Evolutionary conservation across 2,888 invertebrate species (phyloP).

Genomic region (Agriopis aurantiaria): DNA sequence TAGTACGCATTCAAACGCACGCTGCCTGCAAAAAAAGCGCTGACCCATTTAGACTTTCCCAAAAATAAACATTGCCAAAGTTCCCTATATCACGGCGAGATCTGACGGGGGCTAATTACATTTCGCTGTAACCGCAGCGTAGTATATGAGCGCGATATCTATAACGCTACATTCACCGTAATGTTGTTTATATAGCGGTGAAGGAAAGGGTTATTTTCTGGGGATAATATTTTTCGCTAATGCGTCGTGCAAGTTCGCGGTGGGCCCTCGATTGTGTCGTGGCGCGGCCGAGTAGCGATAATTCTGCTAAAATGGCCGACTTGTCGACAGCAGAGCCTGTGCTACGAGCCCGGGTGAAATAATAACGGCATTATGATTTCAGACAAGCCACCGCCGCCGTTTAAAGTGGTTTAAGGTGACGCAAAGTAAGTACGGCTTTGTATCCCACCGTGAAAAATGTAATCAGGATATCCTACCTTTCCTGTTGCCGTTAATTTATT

Average conservation of each 20-base stretch:
- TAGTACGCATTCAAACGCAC: slow-evolving; percentile 36
- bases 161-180: slow-evolving; percentile 39
- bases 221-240: slow-evolving; percentile 71
- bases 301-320: slow-evolving; percentile 81
- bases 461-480: slow-evolving; percentile 63
- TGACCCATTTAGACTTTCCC: slow-evolving; percentile 37
- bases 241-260: slow-evolving; percentile 72
- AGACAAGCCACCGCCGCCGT: slow-evolving; percentile 75
- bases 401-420: slow-evolving; percentile 79
- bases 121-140: slow-evolving; percentile 54
- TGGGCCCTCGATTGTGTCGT: slow-evolving; percentile 75
- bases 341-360: slow-evolving; percentile 76
- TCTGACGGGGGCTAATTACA: slow-evolving; percentile 59
- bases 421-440: slow-evolving; percentile 68
- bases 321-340: slow-evolving; percentile 80
- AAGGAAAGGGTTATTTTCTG: slow-evolving; percentile 64
- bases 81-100: slow-evolving; percentile 51
- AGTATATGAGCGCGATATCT: slow-evolving; percentile 51
- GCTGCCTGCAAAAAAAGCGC: slow-evolving; percentile 29
- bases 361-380: slow-evolving; percentile 83
- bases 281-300: slow-evolving; percentile 79
- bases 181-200: slow-evolving; percentile 35
- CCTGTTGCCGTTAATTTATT: slow-evolving; percentile 59
- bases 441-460: slow-evolving; percentile 64
- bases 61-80: slow-evolving; percentile 49